Evolutionary conservation across 1,140 invertebrate species (phyloP).

Genomic region (Coenobita brevimanus): DNA sequence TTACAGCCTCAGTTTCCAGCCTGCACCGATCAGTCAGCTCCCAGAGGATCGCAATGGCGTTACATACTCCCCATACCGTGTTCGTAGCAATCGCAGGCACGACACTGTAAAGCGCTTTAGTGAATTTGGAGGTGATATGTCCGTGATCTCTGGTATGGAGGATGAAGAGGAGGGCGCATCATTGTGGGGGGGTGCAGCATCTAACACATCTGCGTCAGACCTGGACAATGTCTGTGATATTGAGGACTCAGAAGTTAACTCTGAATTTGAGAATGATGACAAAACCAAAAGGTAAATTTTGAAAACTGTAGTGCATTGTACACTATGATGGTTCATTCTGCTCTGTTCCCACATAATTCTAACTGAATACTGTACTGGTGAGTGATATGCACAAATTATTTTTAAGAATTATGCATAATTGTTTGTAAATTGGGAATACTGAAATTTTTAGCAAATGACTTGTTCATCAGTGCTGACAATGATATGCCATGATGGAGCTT

Average conservation of each 20-base stretch:
- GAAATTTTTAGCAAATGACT: no score
- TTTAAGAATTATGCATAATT: no score
- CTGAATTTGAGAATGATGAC: constrained; percentile 65
- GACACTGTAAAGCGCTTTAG: constrained; percentile 73
- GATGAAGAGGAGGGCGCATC: constrained; percentile 82
- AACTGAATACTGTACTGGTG: no score
- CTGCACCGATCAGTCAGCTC: constrained; percentile 42
- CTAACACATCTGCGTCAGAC: constrained; percentile 85
- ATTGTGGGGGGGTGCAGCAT: constrained; percentile 80
- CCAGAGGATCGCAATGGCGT: constrained; percentile 57
- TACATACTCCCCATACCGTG: constrained; percentile 77
- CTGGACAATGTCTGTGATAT: constrained; percentile 92
- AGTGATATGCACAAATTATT: no score
- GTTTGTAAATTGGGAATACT: no score
- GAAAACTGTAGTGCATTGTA: no score
- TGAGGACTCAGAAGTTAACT: constrained; percentile 85
- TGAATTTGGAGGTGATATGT: constrained; percentile 68
- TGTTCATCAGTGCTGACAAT: no score
- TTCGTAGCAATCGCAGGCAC: constrained; percentile 78
- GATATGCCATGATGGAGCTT: no score
- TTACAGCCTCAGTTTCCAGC: constrained; percentile 50
- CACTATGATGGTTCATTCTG: no score
- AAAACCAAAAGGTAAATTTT: constrained; percentile 26
- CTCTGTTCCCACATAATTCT: no score
- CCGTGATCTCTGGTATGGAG: constrained; percentile 70